Evolutionary conservation across 2,888 invertebrate species (phyloP), one percentile per base, ranked within the genome.

Genomic region (Papilio elwesi): DNA sequence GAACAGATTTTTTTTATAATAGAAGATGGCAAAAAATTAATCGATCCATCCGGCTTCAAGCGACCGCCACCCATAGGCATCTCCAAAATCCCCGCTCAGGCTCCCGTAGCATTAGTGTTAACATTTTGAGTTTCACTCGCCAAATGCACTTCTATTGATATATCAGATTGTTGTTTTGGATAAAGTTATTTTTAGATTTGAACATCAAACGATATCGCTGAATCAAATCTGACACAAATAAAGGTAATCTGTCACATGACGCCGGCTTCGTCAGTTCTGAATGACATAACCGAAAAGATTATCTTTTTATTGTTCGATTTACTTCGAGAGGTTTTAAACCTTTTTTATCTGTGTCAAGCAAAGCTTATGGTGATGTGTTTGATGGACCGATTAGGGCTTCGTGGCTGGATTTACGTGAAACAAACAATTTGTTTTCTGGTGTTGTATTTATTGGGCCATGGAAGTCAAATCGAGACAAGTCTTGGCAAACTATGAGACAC

Each of bases 171-270:
- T 43, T 43, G 43, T 43, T 43, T 43, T 7, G 6, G 68, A 70
- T 70, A 70, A 70, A 53, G 4, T 16, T 70, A 70, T 65, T 55
- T 65, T 55, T 65, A 69, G 51, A 26, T 52, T 9, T 11, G 6
- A n/a, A 38, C 52, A 66, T 66, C 52, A 38, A 68, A 49, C n/a
- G 48, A 48, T n/a, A 55, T 13, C 47, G 16, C 38, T 6, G 9
- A 64, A 49, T 70, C 26, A 48, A 48, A 65, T 65, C 48, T 65
- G 70, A 57, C 55, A 55, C 6, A 70, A 65, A 64, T 57, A 64
- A 15, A 11, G 9, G 51, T 49, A 7, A 53, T 47, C 36, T 12
- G 53, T 64, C 70, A 70, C 55, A 70, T 70, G 70, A 70, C 49
- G 38, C 47, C 26, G 67, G 51, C 16, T 59, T 38, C 9, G 43